Conservation (phyloP, 2,888 invertebrate species). For the Lottia gigantea region DNA sequence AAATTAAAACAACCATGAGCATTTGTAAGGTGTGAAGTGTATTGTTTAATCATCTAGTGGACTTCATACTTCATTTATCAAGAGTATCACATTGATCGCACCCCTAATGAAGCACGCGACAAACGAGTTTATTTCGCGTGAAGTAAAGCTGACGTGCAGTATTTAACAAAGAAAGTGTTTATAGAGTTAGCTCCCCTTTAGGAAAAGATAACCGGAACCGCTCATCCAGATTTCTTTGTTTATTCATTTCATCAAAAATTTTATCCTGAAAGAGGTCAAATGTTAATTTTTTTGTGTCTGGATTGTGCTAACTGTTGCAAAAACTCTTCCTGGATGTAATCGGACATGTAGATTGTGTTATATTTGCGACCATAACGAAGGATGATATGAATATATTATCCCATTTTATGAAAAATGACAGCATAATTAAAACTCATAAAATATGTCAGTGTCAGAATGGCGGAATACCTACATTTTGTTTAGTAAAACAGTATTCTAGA, state of each 20-base stretch:
- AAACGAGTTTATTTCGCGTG: too few relatives aligned
- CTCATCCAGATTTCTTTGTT: constrained; percentile 4
- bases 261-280: constrained; percentile 7
- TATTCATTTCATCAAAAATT: background rate
- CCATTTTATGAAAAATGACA: background rate
- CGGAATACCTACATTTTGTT: too few relatives aligned
- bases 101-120: too few relatives aligned
- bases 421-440: constrained; percentile 11
- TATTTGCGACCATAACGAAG: background rate
- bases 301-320: background rate
- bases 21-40: too few relatives aligned
- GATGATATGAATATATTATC: constrained; percentile 5
- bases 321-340: background rate
- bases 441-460: background rate
- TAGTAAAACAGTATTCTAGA: too few relatives aligned
- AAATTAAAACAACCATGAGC: too few relatives aligned
- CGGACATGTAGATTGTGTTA: background rate
- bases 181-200: background rate
- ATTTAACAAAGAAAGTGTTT: too few relatives aligned
- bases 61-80: too few relatives aligned
- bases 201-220: constrained; percentile 8
- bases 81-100: too few relatives aligned
- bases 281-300: background rate
- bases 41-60: too few relatives aligned
- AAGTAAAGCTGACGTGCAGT: too few relatives aligned